Evolutionary conservation across 92 coral and sea anemone genomes (phyloP), one percentile per base, ranked within the genome.

Genomic region (Palythoa caribaeorum): DNA sequence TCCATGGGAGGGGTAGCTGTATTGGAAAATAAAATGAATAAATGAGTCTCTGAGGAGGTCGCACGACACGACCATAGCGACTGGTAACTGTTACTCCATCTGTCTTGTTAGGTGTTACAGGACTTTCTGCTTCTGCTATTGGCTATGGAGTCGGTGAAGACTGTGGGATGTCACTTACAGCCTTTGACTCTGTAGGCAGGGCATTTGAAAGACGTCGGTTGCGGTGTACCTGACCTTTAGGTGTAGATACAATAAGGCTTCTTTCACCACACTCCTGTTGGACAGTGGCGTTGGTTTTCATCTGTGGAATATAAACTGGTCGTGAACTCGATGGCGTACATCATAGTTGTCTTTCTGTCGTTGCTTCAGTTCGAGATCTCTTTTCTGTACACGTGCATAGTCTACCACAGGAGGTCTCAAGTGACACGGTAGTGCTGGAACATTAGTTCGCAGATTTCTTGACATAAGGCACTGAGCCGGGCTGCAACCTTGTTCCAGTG

Each of bases 201-300:
- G 80, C 80, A 78, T 87, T 87, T 1, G 87, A 87, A 65, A 87
- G 93, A 54, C 93, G 77, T 63, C 93, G 38, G 93, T 90, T 90
- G 51, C 91, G 79, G 37, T 91, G 79, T 19, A 86, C 71, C 80
- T 91, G 89, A 54, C 91, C 89, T 38, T 69, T 91, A 1, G 91
- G 90, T 8, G 93, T 87, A 53, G 83, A 15, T 12, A 87, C 84
- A 21, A 87, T 16, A 28, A n/a, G 63, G 63, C 72, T 73, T 37
- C 89, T 73, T 63, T 86, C 89, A 11, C 89, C 76, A 76, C 21
- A 37, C 74, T 87, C 89, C 19, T 76, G 14, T 62, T 87, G 76
- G 54, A 87, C 89, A 16, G 84, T 87, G 28, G 72, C 84, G 63
- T 60, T 52, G 65, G 89, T 87, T 63, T 87, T 76, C 55, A 55